phyloP scores from a whole-genome alignment of 2,888 invertebrate species.

The Ectemnius cavifrons region DNA sequence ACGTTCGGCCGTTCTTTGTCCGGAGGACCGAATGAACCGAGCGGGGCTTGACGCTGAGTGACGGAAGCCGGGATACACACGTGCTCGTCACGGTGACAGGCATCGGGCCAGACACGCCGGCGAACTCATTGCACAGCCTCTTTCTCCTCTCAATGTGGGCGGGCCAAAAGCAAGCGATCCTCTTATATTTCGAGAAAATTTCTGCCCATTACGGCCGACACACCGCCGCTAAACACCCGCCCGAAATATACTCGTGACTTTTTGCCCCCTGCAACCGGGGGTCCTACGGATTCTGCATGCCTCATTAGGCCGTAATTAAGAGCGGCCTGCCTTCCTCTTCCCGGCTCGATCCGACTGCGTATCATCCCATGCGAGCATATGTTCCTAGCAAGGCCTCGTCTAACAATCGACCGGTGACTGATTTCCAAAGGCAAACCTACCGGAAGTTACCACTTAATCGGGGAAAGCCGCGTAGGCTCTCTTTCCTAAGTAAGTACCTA shows the following conservation, averaged over 20 bases:
- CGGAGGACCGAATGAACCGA: constrained; percentile 56
- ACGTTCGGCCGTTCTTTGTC: constrained; percentile 59
- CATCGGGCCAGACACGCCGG: constrained; percentile 72
- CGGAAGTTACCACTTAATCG: background rate
- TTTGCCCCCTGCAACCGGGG: constrained; percentile 15
- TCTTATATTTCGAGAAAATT: constrained; percentile 68
- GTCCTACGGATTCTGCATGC: constrained; percentile 13
- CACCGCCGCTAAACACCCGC: constrained; percentile 49
- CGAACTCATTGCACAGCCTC: constrained; percentile 60
- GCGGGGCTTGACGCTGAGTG: constrained; percentile 63
- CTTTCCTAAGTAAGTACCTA: background rate
- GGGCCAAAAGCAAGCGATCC: constrained; percentile 70
- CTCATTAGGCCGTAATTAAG: constrained; percentile 41
- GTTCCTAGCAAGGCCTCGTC: background rate
- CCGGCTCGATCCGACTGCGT: background rate
- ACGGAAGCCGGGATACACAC: constrained; percentile 75
- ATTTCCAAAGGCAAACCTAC: background rate
- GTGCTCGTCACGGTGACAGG: constrained; percentile 77
- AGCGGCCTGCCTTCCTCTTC: background rate
- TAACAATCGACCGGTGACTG: background rate
- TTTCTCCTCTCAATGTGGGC: constrained; percentile 68
- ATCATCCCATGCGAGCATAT: background rate
- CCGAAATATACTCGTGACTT: constrained; percentile 35
- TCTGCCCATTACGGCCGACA: constrained; percentile 50
- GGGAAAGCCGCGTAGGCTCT: background rate